phyloP scores from a whole-genome alignment of 2,888 invertebrate genomes.

The Nymphalis c-album region DNA sequence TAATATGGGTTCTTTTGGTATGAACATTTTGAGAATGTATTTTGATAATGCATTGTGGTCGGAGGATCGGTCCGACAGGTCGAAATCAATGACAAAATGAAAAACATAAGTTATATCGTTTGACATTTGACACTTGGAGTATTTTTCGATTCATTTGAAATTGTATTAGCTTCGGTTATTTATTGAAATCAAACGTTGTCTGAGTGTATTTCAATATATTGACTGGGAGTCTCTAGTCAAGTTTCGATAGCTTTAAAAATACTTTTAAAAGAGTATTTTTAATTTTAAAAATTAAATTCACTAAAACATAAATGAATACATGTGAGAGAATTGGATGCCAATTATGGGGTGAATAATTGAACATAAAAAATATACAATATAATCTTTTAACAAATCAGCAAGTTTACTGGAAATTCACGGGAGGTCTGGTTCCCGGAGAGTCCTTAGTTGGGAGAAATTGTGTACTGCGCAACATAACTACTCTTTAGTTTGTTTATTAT shows the following conservation, averaged over 20 bases:
- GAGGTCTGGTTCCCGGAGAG: too few species aligned
- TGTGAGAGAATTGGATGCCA: too few species aligned
- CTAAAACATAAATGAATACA: too few species aligned
- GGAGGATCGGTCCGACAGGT: constrained; percentile 2
- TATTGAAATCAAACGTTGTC: constrained; percentile 3
- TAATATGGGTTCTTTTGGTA: constrained; percentile 2
- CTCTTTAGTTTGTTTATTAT: background rate
- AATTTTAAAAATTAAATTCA: too few species aligned
- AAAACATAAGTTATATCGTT: constrained; percentile 22
- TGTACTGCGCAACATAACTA: too few species aligned
- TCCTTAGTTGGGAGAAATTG: too few species aligned
- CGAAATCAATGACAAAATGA: constrained; percentile 25
- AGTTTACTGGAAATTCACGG: too few species aligned
- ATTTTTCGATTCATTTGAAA: constrained; percentile 5
- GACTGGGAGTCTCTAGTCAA: background rate
- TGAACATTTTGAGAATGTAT: constrained; percentile 3
- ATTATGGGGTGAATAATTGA: too few species aligned
- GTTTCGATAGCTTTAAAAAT: too few species aligned
- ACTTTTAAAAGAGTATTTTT: too few species aligned
- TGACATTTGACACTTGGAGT: constrained; percentile 21
- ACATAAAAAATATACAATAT: too few species aligned
- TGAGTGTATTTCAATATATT: background rate
- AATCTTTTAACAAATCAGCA: too few species aligned
- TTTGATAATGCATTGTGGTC: constrained; percentile 4
- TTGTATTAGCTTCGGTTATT: background rate